Evolutionary conservation across 2,797 vertebrate genomes (phyloP).

Genomic region (Kryptopterus vitreolus): DNA sequence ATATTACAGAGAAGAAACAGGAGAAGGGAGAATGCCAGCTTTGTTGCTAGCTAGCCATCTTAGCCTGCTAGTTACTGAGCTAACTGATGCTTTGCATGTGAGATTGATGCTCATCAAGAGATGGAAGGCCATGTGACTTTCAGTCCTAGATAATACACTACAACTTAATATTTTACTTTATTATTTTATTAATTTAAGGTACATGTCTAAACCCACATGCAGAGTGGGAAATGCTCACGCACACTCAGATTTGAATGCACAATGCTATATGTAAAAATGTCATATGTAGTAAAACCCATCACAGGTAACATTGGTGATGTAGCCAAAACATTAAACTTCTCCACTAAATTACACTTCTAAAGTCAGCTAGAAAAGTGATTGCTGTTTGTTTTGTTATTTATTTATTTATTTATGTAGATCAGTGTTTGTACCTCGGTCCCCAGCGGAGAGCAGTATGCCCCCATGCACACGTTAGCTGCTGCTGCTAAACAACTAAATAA

Average conservation of each 20-base stretch:
- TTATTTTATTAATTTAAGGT: neutral
- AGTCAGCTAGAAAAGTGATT: neutral
- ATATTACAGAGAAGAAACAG: neutral
- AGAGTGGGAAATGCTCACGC: neutral
- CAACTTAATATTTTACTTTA: neutral
- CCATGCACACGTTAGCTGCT: neutral
- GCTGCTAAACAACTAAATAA: conserved; percentile 22
- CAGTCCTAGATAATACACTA: neutral
- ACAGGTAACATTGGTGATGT: neutral
- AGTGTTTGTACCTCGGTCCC: conserved; percentile 1
- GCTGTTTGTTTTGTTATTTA: neutral
- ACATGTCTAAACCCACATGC: neutral
- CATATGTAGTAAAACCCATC: neutral
- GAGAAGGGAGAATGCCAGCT: neutral
- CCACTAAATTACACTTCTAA: too few relatives aligned
- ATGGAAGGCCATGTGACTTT: neutral
- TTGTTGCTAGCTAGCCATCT: neutral
- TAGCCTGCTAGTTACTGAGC: neutral
- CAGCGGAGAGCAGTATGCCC: neutral
- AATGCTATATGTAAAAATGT: neutral
- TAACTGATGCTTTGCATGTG: neutral
- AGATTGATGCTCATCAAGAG: neutral
- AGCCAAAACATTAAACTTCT: neutral
- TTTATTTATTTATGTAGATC: neutral
- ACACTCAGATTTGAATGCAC: too few relatives aligned